phyloP scores from a whole-genome alignment of 2,113 vertebrate genomes.

The Perca flavescens region DNA sequence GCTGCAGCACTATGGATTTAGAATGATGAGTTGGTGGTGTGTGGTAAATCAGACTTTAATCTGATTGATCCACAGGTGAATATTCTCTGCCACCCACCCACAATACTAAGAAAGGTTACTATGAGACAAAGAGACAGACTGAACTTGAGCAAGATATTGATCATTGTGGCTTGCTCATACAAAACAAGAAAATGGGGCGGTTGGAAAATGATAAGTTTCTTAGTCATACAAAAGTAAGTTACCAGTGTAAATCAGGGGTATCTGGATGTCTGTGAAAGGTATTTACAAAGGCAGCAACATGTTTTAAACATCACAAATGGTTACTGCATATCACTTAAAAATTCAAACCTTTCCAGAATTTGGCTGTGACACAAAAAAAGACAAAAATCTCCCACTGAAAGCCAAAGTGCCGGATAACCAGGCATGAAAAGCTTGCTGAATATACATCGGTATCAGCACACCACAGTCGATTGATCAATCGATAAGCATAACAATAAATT shows the following conservation, averaged over 20 bases:
- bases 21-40: slow-evolving; percentile 44
- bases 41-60: slow-evolving; percentile 37
- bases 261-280: background rate
- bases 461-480: too few relatives aligned
- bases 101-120: slow-evolving; percentile 20
- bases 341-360: background rate
- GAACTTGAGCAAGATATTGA: slow-evolving; percentile 14
- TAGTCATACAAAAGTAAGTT: background rate
- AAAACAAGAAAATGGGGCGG: background rate
- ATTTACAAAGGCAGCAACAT: background rate
- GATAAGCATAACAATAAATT: background rate
- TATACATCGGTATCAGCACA: too few relatives aligned
- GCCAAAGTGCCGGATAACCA: background rate
- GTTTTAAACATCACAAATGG: background rate
- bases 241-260: background rate
- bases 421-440: too few relatives aligned
- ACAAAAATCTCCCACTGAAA: background rate
- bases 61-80: slow-evolving; percentile 52
- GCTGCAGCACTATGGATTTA: slow-evolving; percentile 35
- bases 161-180: background rate
- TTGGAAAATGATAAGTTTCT: background rate
- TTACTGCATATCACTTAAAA: background rate
- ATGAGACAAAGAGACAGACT: slow-evolving; percentile 1
- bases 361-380: background rate
- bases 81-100: slow-evolving; percentile 19